These are phyloP conservation scores for Drymodes brunneopygia DNA, from an alignment of 2,113 vertebrate species.

Conservation along the genomic window DNA sequence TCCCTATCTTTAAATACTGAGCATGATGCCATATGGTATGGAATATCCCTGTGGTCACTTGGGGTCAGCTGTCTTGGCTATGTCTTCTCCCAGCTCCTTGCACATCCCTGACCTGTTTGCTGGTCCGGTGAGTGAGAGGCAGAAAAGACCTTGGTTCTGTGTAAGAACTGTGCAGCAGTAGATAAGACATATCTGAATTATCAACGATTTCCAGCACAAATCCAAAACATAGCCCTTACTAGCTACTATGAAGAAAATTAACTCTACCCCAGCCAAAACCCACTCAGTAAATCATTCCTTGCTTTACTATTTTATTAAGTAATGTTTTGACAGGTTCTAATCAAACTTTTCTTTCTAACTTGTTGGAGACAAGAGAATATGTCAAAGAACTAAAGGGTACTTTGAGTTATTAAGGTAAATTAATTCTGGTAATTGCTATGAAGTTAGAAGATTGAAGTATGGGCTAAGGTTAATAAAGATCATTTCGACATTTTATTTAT, in stretches of 20 bases:
- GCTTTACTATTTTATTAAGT: not conserved
- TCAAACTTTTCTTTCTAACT: slow-evolving; percentile 31
- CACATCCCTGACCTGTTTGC: not conserved
- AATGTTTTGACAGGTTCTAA: slow-evolving; percentile 44
- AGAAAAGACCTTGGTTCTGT: not conserved
- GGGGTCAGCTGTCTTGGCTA: not conserved
- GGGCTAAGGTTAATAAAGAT: slow-evolving; percentile 12
- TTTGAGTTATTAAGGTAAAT: slow-evolving; percentile 28
- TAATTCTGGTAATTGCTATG: slow-evolving; percentile 26
- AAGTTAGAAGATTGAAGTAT: slow-evolving; percentile 13
- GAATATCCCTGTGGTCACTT: not conserved
- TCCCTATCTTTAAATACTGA: not conserved
- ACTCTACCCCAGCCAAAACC: not conserved
- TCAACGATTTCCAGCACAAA: not conserved
- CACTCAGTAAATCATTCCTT: not conserved
- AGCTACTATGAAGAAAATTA: not conserved
- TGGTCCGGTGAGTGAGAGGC: not conserved
- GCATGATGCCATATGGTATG: not conserved
- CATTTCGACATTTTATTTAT: slow-evolving; percentile 7
- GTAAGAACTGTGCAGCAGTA: not conserved
- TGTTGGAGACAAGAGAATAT: slow-evolving; percentile 16
- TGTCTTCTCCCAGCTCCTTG: not conserved
- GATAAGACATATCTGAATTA: not conserved
- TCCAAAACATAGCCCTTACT: not conserved
- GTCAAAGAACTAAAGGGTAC: slow-evolving; percentile 23